Evolutionary conservation across 2,113 vertebrate genomes (phyloP), one percentile per base, ranked within the genome.

Genomic region (Apus apus): DNA sequence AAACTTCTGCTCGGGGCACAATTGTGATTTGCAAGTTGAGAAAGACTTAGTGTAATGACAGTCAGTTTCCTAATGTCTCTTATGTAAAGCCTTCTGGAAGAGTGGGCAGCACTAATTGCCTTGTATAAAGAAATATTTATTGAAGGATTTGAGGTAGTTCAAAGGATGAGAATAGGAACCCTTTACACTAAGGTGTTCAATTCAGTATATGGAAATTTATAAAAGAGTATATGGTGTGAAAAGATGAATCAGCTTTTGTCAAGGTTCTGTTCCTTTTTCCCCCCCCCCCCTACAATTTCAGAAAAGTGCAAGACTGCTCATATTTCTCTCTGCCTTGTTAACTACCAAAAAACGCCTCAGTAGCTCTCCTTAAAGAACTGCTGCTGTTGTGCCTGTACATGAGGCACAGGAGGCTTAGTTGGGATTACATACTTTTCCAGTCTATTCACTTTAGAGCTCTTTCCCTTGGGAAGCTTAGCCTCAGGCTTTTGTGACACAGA

Each of bases 401-500:
- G 26, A 87, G 62, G 53, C 67, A 56, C 40, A 76, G 77, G 89
- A 87, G 83, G 82, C 27, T 90, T 94, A 80, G 74, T 40, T 76
- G 38, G 85, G 85, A 96, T 93, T 95, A 93, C 26, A 30, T 85
- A 81, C 53, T 95, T 88, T 96, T 73, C 81, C 72, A 89, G 53
- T 62, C 85, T 80, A 20, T 95, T 95, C 48, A 43, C 65, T 95
- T 75, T 11, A 85, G 90, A 96, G 54, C 46, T 86, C 25, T 78
- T 60, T 97, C 91, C 34, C 82, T 93, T 48, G 68, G 68, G 94
- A 95, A 84, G 46, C 80, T 94, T 78, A 95, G 65, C 85, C 60
- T 87, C 13, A 30, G 81, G 88, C 79, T 85, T 94, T 95, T 81
- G 32, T 96, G 81, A 38, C 71, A 91, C 32, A 80, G 67, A 74